These are phyloP conservation scores for Coelopa frigida DNA, from an alignment of 1,140 invertebrate genomes.

Conservation along the genomic window DNA sequence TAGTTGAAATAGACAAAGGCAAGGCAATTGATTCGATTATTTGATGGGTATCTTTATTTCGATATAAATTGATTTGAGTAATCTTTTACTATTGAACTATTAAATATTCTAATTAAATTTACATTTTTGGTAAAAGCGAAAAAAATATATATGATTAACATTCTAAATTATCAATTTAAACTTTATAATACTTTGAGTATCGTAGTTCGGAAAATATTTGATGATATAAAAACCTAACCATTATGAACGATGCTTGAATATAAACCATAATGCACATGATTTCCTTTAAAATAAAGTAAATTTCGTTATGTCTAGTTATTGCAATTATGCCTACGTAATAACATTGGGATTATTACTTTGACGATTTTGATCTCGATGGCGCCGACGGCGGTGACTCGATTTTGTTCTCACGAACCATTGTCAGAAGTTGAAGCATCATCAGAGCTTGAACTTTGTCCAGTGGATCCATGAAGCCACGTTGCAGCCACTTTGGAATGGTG, in stretches of 20 bases:
- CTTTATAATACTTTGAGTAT: too few species aligned
- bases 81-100: too few species aligned
- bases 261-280: neutral
- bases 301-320: slow-evolving; percentile 6
- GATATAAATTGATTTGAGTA: too few species aligned
- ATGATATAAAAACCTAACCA: neutral
- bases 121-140: too few species aligned
- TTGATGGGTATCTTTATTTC: too few species aligned
- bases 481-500: slow-evolving; percentile 99
- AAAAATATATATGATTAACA: too few species aligned
- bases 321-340: neutral
- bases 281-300: neutral
- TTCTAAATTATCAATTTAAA: too few species aligned
- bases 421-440: slow-evolving; percentile 60
- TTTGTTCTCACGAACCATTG: slow-evolving; percentile 46
- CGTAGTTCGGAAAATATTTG: neutral
- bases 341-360: neutral
- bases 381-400: slow-evolving; percentile 16
- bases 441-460: slow-evolving; percentile 77
- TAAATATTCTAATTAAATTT: too few species aligned
- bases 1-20: too few species aligned
- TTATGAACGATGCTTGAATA: neutral
- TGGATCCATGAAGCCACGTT: slow-evolving; percentile 94
- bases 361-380: neutral
- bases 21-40: too few species aligned